phyloP scores from a whole-genome alignment of 2,888 invertebrate species.

The Diarsia mendica region DNA sequence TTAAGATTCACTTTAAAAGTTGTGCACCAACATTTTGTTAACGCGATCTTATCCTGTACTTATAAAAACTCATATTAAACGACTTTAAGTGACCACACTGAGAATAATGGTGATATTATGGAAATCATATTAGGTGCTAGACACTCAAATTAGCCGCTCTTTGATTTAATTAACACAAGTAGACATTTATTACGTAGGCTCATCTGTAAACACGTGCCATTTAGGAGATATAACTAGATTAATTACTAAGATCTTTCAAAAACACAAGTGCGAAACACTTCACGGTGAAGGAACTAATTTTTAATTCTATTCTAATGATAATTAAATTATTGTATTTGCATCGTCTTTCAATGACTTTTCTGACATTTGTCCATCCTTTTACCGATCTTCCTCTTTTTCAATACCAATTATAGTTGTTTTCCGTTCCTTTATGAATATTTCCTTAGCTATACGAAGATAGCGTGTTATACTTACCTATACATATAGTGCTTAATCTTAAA shows the following conservation, averaged over 20 bases:
- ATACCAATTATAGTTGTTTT: neutral
- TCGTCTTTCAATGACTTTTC: neutral
- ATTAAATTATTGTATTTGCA: neutral
- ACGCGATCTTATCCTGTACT: neutral
- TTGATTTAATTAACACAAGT: constrained; percentile 14
- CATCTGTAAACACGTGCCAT: neutral
- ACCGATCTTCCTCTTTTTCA: neutral
- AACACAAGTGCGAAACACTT: neutral
- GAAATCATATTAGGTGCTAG: neutral
- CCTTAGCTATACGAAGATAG: neutral
- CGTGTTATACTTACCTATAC: too few species aligned
- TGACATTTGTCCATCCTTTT: neutral
- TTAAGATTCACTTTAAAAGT: neutral
- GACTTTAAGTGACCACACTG: too few species aligned
- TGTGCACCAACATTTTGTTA: neutral
- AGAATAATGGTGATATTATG: neutral
- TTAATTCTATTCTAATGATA: neutral
- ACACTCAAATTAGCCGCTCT: neutral
- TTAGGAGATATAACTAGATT: constrained; percentile 17
- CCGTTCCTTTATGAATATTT: neutral
- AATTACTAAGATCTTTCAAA: constrained; percentile 16
- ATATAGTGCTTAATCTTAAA: neutral
- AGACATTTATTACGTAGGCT: neutral
- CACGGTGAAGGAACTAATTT: neutral
- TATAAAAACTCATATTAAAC: neutral